Conservation (phyloP, 2,797 vertebrate genomes). For the Emydoidea blandingii region DNA sequence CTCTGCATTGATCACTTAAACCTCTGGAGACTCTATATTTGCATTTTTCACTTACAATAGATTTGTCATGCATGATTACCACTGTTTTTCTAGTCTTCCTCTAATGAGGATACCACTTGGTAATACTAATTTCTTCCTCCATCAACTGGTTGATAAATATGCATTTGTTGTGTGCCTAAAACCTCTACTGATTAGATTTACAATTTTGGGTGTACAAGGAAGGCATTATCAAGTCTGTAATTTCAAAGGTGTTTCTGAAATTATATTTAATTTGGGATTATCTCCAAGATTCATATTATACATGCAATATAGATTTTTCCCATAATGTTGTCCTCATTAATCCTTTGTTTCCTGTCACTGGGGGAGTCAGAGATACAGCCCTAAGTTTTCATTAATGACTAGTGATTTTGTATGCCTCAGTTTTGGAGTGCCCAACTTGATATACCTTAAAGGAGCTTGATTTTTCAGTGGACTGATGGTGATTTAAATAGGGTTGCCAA, state of each 20-base stretch:
- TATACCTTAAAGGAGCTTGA: rapidly evolving
- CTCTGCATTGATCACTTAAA: conserved; percentile 13
- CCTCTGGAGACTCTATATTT: conserved; percentile 10
- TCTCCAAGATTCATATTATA: not conserved
- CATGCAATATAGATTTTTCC: not conserved
- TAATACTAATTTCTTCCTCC: not conserved
- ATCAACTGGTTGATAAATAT: not conserved
- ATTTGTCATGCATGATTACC: conserved; percentile 10
- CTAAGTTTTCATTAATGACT: not conserved
- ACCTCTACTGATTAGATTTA: not conserved
- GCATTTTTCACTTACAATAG: not conserved
- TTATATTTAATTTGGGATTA: not conserved
- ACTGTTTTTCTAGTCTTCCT: not conserved
- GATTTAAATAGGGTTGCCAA: not conserved
- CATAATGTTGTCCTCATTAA: not conserved
- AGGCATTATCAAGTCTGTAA: not conserved
- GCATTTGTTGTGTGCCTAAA: not conserved
- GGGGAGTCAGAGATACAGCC: not conserved
- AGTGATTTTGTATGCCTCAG: not conserved
- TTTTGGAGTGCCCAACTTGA: not conserved
- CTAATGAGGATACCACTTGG: not conserved
- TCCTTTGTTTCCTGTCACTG: not conserved
- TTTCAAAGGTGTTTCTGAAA: not conserved
- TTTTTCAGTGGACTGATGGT: not conserved
- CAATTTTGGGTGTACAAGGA: not conserved